Evolutionary conservation across 1,140 invertebrate genomes (phyloP).

Genomic region (Caenorhabditis tropicalis): DNA sequence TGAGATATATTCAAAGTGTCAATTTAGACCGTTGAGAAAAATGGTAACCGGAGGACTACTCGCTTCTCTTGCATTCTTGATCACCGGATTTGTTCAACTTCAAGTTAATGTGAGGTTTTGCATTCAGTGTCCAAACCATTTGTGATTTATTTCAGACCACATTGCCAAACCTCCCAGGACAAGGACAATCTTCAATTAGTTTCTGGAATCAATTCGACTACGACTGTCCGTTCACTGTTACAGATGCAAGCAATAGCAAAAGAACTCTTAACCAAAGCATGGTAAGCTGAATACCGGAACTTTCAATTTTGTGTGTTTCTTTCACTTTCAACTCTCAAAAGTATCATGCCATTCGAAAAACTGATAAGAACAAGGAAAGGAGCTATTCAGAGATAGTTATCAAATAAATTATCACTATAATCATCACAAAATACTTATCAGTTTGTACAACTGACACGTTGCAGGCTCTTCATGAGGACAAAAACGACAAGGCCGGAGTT

Average conservation of each 20-base stretch:
- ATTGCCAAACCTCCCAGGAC: slow-evolving; percentile 77
- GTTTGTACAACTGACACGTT: not conserved
- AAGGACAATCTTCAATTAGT: slow-evolving; percentile 77
- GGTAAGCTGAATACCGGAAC: not conserved
- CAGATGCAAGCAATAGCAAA: not conserved
- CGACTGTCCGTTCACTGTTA: slow-evolving; percentile 55
- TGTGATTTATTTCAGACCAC: slow-evolving; percentile 72
- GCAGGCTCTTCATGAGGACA: slow-evolving; percentile 24
- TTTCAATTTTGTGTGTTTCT: not conserved
- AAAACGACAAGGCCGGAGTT: not conserved
- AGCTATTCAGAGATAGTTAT: not conserved
- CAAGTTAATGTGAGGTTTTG: slow-evolving; percentile 77
- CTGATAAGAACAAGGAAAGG: not conserved
- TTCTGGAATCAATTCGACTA: slow-evolving; percentile 77
- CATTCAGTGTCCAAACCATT: not conserved
- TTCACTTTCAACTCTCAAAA: not conserved
- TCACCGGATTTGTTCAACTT: slow-evolving; percentile 85
- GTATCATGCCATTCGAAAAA: not conserved
- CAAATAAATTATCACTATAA: not conserved
- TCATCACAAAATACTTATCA: not conserved
- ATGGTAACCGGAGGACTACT: slow-evolving; percentile 84
- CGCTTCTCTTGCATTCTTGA: slow-evolving; percentile 83
- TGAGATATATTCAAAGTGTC: not conserved
- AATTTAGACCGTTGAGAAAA: slow-evolving; percentile 78
- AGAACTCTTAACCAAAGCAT: not conserved